A percentile compares a stretch with the other conserved stretches of the same genome.
These are phyloP conservation scores for Chromoteleia sp. DNA, from an alignment of 2,888 invertebrate genomes.

Conservation along the genomic window DNA sequence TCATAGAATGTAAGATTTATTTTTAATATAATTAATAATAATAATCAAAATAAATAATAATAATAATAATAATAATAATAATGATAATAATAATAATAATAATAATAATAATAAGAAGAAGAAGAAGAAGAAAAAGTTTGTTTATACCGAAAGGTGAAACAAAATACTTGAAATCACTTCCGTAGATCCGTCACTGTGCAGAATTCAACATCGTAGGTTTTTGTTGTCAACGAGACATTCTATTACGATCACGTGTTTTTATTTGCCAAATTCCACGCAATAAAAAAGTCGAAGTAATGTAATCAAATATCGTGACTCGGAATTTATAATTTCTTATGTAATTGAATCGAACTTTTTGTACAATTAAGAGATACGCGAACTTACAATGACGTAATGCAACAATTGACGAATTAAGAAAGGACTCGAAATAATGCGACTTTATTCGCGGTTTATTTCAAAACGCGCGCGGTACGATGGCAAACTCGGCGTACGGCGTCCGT, in stretches of 20 bases:
- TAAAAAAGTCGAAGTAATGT: constrained; percentile 27
- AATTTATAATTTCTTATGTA: constrained; percentile 25
- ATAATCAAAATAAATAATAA: too few species aligned
- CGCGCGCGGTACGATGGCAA: too few species aligned
- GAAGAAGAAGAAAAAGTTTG: too few species aligned
- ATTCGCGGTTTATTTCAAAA: too few species aligned
- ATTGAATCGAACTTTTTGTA: constrained; percentile 35
- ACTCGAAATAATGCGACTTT: neutral
- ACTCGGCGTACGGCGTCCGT: neutral
- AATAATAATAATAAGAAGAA: too few species aligned
- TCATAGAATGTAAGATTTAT: too few species aligned
- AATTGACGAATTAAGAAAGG: neutral
- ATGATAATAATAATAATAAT: too few species aligned
- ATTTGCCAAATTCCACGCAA: constrained; percentile 21
- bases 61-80: too few species aligned
- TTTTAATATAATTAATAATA: too few species aligned
- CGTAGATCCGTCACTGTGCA: constrained; percentile 20
- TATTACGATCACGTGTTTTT: constrained; percentile 28
- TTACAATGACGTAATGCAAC: neutral
- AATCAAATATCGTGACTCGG: constrained; percentile 24
- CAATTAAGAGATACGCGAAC: neutral
- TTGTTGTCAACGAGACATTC: constrained; percentile 13
- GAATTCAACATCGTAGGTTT: constrained; percentile 27
- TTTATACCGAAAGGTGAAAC: too few species aligned
- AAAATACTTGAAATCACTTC: constrained; percentile 7